Conservation (phyloP, 2,888 invertebrate species). For the Drosophila merina region DNA sequence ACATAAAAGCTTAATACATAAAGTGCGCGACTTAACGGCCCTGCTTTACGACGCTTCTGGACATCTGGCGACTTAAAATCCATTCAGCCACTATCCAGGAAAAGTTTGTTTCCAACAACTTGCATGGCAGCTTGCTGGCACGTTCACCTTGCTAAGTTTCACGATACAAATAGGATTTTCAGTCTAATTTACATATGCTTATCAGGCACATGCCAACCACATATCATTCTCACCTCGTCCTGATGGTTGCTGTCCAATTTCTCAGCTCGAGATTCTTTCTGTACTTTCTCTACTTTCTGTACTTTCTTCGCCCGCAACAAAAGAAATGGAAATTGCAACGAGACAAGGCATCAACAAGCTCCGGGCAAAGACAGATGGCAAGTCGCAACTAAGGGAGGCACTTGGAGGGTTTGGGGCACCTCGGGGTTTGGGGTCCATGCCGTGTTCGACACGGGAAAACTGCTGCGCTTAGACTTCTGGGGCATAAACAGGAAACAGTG, state of each 20-base stretch:
- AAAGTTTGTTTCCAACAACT: background rate
- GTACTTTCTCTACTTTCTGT: background rate
- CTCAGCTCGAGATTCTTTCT: constrained; percentile 16
- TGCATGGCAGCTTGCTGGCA: no score
- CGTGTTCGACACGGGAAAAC: background rate
- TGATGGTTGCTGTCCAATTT: constrained; percentile 14
- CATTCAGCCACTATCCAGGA: background rate
- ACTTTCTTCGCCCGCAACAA: constrained; percentile 25
- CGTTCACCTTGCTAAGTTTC: background rate
- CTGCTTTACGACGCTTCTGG: background rate
- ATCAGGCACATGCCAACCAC: constrained; percentile 38
- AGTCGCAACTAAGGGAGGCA: constrained; percentile 13
- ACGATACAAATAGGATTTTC: constrained; percentile 27
- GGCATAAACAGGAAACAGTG: constrained; percentile 55
- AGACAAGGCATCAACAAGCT: constrained; percentile 18
- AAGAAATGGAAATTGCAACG: constrained; percentile 35
- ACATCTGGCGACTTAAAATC: background rate
- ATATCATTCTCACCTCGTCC: constrained; percentile 28
- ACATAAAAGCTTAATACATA: background rate
- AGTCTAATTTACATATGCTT: constrained; percentile 59
- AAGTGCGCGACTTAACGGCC: background rate
- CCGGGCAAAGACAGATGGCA: constrained; percentile 30
- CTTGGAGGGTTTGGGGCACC: background rate
- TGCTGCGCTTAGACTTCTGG: constrained; percentile 40
- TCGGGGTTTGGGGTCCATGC: background rate